Base-by-base conservation (phyloP, 1,140 invertebrate species). In the Plectrocnemia conspersa region DNA sequence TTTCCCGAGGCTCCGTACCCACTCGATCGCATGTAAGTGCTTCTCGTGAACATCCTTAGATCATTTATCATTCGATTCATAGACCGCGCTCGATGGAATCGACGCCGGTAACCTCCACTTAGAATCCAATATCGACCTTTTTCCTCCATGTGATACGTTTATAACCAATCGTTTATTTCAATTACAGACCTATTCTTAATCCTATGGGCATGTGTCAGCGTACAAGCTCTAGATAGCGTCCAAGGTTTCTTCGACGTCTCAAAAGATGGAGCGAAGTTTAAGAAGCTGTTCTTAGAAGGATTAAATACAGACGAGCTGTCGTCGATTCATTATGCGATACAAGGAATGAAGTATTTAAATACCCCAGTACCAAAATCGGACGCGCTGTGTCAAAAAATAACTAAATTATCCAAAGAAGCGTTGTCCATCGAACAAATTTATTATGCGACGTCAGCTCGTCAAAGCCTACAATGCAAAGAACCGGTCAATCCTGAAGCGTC, bases 341-440 rank as follows among this genome's bases (percentile, higher is more conserved):
- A 67, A 56, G 74, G 74, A n/a, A 56, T 75, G 18, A 70, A 65
- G 49, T 64, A 65, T 38, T 60, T 74, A 13, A 73, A 73, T 62
- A 67, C 63, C 46, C 61, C 64, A 3, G 65, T 73, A 38, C 68
- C 74, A 38, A 66, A 72, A 63, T 47, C 52, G n/a, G 29, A 16
- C 19, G 48, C 55, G 7, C 27, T 74, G 52, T 74, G 74, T 6
- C 18, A 52, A 40, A 52, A 52, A 23, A 44, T 52, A 10, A 23
- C n/a, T n/a, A n/a, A 29, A 3, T 19, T 42, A 2, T 10, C 69
- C 69, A 64, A 71, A 66, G 66, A 68, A 52, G 2, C 62, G 1
- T 65, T 67, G 1, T 71, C 66, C 53, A 56, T 73, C 16, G 74
- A 76, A 46, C 71, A 73, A 64, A 57, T 70, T 5, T 74, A 68